A percentile compares a stretch with the other conserved stretches of the same genome.
Conservation (phyloP, 2,113 vertebrate species). For the Macaca nemestrina region DNA sequence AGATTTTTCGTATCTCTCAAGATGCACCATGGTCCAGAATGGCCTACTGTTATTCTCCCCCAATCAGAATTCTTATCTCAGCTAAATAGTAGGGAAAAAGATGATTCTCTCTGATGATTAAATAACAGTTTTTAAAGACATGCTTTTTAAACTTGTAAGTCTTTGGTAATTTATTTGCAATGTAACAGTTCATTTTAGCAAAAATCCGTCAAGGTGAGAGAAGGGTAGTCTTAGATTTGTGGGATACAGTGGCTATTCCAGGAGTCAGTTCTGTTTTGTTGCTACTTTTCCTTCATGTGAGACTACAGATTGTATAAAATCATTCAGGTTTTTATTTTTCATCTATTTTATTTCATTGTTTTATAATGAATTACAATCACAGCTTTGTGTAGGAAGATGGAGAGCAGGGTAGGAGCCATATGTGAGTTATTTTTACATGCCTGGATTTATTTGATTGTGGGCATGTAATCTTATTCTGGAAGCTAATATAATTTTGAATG, state of each 20-base stretch:
- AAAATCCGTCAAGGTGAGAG: neutral
- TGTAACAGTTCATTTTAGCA: neutral
- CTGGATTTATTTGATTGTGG: constrained; percentile 41
- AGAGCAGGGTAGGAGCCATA: neutral
- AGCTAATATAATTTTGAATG: neutral
- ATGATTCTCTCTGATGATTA: constrained; percentile 9
- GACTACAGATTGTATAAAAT: neutral
- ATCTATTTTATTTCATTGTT: neutral
- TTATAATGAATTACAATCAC: neutral
- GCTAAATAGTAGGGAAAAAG: neutral
- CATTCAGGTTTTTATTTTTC: neutral
- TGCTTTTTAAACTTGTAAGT: neutral
- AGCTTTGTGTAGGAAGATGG: neutral
- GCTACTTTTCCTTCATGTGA: neutral
- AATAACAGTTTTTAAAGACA: neutral
- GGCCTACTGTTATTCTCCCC: neutral
- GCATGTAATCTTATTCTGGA: neutral
- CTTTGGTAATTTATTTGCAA: neutral
- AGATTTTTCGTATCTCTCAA: neutral
- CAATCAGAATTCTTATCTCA: constrained; percentile 24
- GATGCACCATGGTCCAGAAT: neutral
- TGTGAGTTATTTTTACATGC: constrained; percentile 38
- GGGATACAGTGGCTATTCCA: neutral
- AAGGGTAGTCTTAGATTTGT: neutral
- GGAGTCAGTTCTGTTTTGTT: neutral